phyloP scores from a whole-genome alignment of 2,888 invertebrate species.

The Argyresthia albistria region DNA sequence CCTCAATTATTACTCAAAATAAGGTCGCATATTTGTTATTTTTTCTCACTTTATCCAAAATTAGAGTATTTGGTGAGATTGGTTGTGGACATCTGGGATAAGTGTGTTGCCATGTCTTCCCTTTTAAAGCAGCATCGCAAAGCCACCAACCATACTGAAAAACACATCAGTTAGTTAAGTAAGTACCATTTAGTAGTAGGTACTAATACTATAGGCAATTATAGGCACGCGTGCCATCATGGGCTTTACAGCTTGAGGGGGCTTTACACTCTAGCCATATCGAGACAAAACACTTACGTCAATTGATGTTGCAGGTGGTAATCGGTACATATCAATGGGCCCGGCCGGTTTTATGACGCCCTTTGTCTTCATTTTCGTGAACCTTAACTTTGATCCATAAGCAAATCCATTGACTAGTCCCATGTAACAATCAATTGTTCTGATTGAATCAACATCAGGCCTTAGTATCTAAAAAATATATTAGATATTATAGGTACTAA shows the following conservation, averaged over 20 bases:
- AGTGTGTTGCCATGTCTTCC: conserved; percentile 50
- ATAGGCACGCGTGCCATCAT: too few species aligned
- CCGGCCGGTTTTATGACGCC: conserved; percentile 66
- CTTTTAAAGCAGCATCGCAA: conserved; percentile 42
- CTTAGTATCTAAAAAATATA: conserved; percentile 22
- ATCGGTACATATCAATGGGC: conserved; percentile 63
- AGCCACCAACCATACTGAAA: conserved; percentile 66
- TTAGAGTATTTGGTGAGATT: conserved; percentile 45
- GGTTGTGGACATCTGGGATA: conserved; percentile 45
- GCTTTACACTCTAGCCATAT: too few species aligned
- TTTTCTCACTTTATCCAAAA: conserved; percentile 44
- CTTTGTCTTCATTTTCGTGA: conserved; percentile 61
- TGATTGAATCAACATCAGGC: conserved; percentile 42
- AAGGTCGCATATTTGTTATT: conserved; percentile 55
- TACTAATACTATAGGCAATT: too few species aligned
- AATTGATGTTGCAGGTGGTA: conserved; percentile 52
- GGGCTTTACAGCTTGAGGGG: too few species aligned
- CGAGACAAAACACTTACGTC: conserved; percentile 26
- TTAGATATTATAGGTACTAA: neutral
- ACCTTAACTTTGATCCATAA: conserved; percentile 59
- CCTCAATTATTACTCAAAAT: neutral
- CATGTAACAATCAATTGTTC: conserved; percentile 58
- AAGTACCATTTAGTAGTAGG: neutral
- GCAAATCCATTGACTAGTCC: conserved; percentile 69
- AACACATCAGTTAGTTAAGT: neutral